Conservation (phyloP, 2,113 vertebrate genomes). For the Cochlearius cochlearius region DNA sequence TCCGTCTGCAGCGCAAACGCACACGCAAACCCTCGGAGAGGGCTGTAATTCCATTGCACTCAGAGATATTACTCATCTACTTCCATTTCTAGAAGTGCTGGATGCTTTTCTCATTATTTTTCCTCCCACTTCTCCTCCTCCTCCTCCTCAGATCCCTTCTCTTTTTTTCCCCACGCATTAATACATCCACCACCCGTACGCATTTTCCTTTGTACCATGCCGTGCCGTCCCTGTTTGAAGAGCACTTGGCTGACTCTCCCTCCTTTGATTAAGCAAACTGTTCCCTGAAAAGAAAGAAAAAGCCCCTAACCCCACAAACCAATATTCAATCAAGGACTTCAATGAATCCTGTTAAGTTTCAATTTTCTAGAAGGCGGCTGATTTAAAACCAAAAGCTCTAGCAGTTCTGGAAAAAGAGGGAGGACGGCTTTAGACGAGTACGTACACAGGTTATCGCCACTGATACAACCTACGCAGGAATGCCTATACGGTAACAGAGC, state of each 20-base stretch:
- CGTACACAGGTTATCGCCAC: neutral
- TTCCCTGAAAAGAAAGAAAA: neutral
- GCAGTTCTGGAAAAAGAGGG: neutral
- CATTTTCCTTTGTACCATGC: neutral
- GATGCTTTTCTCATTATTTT: neutral
- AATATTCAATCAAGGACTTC: neutral
- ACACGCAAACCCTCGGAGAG: neutral
- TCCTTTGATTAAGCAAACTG: neutral
- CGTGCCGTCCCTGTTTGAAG: neutral
- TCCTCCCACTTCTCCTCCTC: neutral
- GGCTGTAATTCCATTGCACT: neutral
- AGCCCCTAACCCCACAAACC: neutral
- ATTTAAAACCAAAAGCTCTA: neutral
- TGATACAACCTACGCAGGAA: neutral
- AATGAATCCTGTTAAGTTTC: neutral
- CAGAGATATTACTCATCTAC: neutral
- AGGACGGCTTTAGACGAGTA: neutral
- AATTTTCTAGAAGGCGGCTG: rapidly evolving
- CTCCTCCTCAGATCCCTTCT: neutral
- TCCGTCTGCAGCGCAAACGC: neutral
- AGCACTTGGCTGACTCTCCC: neutral
- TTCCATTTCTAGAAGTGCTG: neutral
- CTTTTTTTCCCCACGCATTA: neutral
- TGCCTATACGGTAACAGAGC: neutral
- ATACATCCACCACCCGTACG: neutral